Percentiles rank a stretch among this genome's conserved stretches.
phyloP scores from a whole-genome alignment of 2,888 invertebrate species.

The Barypeithes pellucidus region DNA sequence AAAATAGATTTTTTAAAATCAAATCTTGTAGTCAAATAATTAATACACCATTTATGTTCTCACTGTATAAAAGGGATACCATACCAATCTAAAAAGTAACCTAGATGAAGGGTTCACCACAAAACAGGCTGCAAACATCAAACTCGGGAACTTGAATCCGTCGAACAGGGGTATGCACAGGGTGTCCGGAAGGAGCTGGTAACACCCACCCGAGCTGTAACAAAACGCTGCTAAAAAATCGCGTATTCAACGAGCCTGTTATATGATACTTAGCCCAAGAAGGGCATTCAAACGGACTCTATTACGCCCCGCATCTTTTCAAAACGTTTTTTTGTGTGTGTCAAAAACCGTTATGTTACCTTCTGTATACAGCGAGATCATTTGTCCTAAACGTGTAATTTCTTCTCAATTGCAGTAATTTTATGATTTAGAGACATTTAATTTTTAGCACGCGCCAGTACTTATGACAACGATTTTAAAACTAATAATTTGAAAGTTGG shows the following conservation, averaged over 20 bases:
- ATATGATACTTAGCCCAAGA: conserved; percentile 66
- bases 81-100: conserved; percentile 27
- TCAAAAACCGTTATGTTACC: conserved; percentile 68
- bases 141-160: conserved; percentile 21
- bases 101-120: conserved; percentile 32
- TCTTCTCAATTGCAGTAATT: conserved; percentile 68
- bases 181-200: conserved; percentile 68
- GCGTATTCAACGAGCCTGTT: conserved; percentile 65
- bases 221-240: conserved; percentile 67
- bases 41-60: no score
- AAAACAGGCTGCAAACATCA: conserved; percentile 24
- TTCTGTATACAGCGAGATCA: conserved; percentile 58
- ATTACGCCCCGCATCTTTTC: conserved; percentile 65
- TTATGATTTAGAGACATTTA: conserved; percentile 68
- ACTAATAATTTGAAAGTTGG: conserved; percentile 21
- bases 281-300: conserved; percentile 62
- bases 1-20: not conserved
- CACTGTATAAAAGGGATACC: not conserved
- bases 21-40: not conserved
- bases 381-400: conserved; percentile 66
- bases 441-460: conserved; percentile 68
- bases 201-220: conserved; percentile 66
- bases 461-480: conserved; percentile 31
- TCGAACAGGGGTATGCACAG: conserved; percentile 54
- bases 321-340: conserved; percentile 64